A percentile compares a stretch with the other conserved stretches of the same genome.
These are phyloP conservation scores for Eclectus roratus DNA, from an alignment of 2,113 vertebrate genomes.

Conservation along the genomic window DNA sequence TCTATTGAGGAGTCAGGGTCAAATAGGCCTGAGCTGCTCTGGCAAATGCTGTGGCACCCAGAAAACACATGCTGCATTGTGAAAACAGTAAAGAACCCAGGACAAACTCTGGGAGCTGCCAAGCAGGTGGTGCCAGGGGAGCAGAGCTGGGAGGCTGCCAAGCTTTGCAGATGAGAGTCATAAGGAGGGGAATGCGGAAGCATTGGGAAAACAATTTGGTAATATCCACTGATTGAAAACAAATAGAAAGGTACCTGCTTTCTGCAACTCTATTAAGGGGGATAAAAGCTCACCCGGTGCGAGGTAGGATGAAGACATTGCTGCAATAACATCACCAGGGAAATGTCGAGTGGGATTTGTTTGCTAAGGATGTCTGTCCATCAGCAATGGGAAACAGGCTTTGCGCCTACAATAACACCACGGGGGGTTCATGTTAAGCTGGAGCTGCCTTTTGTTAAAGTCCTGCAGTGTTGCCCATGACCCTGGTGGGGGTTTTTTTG, in stretches of 20 bases:
- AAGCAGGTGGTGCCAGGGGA: not conserved
- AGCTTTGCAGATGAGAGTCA: not conserved
- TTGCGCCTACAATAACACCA: fast-evolving
- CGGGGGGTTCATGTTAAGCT: not conserved
- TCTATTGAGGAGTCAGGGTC: not conserved
- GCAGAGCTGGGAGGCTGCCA: not conserved
- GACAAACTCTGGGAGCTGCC: not conserved
- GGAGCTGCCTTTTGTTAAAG: not conserved
- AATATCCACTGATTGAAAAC: not conserved
- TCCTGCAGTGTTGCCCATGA: not conserved
- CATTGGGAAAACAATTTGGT: not conserved
- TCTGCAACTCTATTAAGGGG: not conserved
- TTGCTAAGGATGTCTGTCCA: not conserved
- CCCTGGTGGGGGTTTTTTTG: not conserved
- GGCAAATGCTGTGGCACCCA: not conserved
- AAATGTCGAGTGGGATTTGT: not conserved
- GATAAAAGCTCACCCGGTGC: not conserved
- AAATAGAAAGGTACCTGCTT: not conserved
- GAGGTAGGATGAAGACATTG: not conserved
- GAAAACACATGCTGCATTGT: not conserved
- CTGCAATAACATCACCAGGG: not conserved
- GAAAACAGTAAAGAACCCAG: not conserved
- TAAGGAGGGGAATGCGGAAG: not conserved
- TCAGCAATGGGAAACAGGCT: not conserved
- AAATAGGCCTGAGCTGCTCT: not conserved